Evolutionary conservation across 2,888 invertebrate genomes (phyloP).

Genomic region (Cremastinae sp.): DNA sequence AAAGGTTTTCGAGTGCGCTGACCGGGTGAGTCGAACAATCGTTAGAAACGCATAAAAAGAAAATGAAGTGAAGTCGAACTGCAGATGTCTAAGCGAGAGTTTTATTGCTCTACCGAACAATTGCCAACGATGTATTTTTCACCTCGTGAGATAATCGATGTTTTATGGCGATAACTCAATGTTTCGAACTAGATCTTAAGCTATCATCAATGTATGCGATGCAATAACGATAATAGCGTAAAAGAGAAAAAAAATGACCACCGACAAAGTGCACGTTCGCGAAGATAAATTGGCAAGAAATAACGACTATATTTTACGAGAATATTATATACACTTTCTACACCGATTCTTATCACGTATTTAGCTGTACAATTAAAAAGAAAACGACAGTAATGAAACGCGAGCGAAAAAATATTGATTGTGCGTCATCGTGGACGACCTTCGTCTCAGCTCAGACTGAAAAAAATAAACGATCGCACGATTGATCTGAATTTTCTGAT

Average conservation of each 20-base stretch:
- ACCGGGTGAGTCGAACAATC: conserved; percentile 18
- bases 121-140: conserved; percentile 44
- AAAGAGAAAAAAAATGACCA: conserved; percentile 19
- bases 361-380: conserved; percentile 32
- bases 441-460: conserved; percentile 19
- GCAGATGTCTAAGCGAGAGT: conserved; percentile 18
- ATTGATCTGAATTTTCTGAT: conserved; percentile 51
- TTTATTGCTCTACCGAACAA: conserved; percentile 21
- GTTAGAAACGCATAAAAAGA: conserved; percentile 10
- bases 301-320: conserved; percentile 61
- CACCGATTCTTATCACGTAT: conserved; percentile 52
- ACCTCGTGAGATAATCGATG: conserved; percentile 44
- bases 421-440: conserved; percentile 36
- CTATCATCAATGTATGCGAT: conserved; percentile 57
- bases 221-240: conserved; percentile 53
- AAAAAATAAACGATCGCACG: conserved; percentile 12
- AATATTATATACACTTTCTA: conserved; percentile 51
- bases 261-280: conserved; percentile 20
- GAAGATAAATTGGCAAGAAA: conserved; percentile 20
- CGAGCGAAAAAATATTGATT: conserved; percentile 29
- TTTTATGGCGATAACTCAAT: conserved; percentile 63
- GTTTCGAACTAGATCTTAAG: conserved; percentile 56
- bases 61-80: background rate
- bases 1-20: conserved; percentile 15
- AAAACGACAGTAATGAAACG: conserved; percentile 23